Conservation (phyloP, 1,140 invertebrate species). For the Ceratoteleas bidentatus region DNA sequence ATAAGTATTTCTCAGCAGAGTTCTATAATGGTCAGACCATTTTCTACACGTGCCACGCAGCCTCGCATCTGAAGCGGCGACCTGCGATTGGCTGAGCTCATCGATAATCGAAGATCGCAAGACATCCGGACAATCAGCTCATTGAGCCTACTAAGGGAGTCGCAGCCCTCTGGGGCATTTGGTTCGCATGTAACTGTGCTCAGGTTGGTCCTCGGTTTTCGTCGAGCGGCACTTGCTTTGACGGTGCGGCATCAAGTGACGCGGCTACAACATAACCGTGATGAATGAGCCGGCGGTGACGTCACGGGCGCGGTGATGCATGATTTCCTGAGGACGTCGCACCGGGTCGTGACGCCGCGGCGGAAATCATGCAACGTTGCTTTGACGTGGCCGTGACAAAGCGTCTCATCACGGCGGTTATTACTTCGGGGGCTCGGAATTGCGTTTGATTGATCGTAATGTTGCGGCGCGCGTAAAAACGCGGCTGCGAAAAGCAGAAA, state of each 20-base stretch:
- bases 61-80: too few species aligned
- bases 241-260: slow-evolving; percentile 30
- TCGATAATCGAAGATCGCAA: too few species aligned
- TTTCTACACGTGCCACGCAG: too few species aligned
- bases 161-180: too few species aligned
- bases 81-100: too few species aligned
- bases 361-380: slow-evolving; percentile 60
- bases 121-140: too few species aligned
- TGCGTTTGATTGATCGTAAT: slow-evolving; percentile 52
- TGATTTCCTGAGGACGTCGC: slow-evolving; percentile 61
- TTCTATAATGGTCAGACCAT: too few species aligned
- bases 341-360: slow-evolving; percentile 40
- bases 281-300: slow-evolving; percentile 55
- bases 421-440: slow-evolving; percentile 28
- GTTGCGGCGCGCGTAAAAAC: slow-evolving; percentile 4
- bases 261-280: slow-evolving; percentile 25
- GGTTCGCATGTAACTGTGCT: too few species aligned
- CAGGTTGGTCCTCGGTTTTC: too few species aligned
- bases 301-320: slow-evolving; percentile 49
- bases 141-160: too few species aligned
- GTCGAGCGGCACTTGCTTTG: slow-evolving; percentile 8
- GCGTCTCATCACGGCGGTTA: slow-evolving; percentile 41
- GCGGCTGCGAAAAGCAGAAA: slow-evolving; percentile 12
- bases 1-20: too few species aligned
- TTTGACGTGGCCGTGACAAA: slow-evolving; percentile 55